Evolutionary conservation across 2,797 vertebrate species (phyloP), one percentile per base, ranked within the genome.

Genomic region (Acanthurus leucopareius): DNA sequence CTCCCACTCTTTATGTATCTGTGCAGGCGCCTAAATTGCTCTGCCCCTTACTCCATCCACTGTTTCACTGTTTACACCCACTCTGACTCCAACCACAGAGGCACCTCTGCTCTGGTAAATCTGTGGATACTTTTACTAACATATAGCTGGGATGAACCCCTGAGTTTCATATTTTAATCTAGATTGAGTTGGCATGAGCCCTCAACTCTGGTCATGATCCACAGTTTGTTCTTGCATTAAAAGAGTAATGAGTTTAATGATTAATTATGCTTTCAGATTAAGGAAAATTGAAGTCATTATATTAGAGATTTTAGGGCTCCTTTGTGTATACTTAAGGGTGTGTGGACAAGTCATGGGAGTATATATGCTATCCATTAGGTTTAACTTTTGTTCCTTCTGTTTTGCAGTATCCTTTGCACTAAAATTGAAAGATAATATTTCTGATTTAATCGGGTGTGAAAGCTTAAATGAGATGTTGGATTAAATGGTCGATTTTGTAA

Each of bases 11-110:
- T 42, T 16, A 32, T 32, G 28, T 64, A 14, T 62, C 74, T 81
- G 77, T 72, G 9, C 53, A 76, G 19, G 38, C 72, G 68, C 32
- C 45, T 69, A 74, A 54, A 75, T 66, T 57, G 74, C 73, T 82
- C 79, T 76, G 76, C 69, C 84, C 68, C 57, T 77, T 42, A 69
- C 79, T 88, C 80, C 83, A 71, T 86, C 79, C 59, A 65, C 82
- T 67, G 54, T 45, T 20, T 75, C 69, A 64, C 72, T 69, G 70
- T 76, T 65, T 62, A 76, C 87, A 87, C 87, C 86, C 64, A 61
- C 88, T 84, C 80, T 61, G 42, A 75, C 65, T 82, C 69, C 57
- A 68, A 66, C 72, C 68, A 61, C 9, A 7, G 88, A 76, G 74
- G 82, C 83, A 73, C 86, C 85, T 90, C 86, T 28, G 47, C 71